A percentile compares a stretch with the other conserved stretches of the same genome.
Evolutionary conservation across 2,888 invertebrate genomes (phyloP).

Genomic region (Euproctis similis): DNA sequence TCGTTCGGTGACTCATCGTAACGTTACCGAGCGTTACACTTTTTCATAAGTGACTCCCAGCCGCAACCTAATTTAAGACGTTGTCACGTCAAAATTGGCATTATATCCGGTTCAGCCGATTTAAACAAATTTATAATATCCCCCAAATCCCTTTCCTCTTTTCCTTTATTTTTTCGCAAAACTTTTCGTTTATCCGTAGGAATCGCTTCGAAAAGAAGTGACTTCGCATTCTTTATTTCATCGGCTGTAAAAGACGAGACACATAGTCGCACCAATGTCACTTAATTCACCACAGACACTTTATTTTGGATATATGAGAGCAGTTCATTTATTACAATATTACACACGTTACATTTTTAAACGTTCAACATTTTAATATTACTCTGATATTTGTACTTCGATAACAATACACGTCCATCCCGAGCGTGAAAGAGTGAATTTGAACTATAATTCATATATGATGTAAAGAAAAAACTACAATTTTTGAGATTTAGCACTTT

Average conservation of each 20-base stretch:
- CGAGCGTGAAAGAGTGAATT: no score
- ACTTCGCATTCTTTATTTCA: slow-evolving; percentile 2
- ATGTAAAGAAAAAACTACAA: no score
- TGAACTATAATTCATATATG: no score
- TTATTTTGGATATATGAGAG: neutral
- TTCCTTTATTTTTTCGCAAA: slow-evolving; percentile 2
- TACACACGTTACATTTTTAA: neutral
- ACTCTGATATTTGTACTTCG: no score
- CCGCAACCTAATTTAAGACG: no score
- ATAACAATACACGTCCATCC: no score
- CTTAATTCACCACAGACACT: neutral
- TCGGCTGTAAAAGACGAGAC: neutral
- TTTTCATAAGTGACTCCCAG: no score
- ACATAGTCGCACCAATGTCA: slow-evolving; percentile 1
- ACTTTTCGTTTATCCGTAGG: neutral
- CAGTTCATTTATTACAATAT: neutral
- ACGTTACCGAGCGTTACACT: no score
- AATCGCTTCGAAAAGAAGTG: neutral
- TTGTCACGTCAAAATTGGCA: slow-evolving; percentile 5
- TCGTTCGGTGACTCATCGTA: no score
- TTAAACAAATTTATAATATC: slow-evolving; percentile 5
- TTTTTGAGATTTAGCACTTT: no score
- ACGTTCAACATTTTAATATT: no score
- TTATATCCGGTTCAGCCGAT: slow-evolving; percentile 2
- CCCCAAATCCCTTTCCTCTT: slow-evolving; percentile 2